These are phyloP conservation scores for Branchinecta lynchi DNA, from an alignment of 1,140 invertebrate genomes.

Conservation along the genomic window DNA sequence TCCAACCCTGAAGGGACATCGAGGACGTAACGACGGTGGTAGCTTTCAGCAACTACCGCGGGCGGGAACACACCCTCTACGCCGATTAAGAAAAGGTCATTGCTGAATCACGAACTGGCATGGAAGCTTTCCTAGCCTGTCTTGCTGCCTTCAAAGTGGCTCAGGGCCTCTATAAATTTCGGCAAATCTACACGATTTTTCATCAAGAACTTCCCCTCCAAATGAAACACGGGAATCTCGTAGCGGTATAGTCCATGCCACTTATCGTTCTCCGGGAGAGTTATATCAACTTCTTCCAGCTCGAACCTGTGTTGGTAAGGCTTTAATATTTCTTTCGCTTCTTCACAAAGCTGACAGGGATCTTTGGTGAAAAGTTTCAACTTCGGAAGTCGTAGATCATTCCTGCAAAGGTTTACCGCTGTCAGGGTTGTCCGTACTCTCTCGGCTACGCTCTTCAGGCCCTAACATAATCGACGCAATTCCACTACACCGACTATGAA, in stretches of 20 bases:
- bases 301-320: conserved; percentile 41
- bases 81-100: too few relatives aligned
- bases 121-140: too few relatives aligned
- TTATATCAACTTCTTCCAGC: conserved; percentile 59
- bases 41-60: too few relatives aligned
- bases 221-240: conserved; percentile 73
- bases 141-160: not conserved
- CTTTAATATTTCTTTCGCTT: conserved; percentile 50
- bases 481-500: too few relatives aligned
- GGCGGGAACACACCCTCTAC: too few relatives aligned
- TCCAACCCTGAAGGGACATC: too few relatives aligned
- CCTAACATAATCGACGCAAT: too few relatives aligned
- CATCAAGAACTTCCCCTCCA: conserved; percentile 65
- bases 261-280: conserved; percentile 47
- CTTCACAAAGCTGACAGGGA: conserved; percentile 62
- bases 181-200: conserved; percentile 52
- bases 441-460: too few relatives aligned
- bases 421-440: too few relatives aligned
- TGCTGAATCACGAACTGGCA: too few relatives aligned
- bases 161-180: not conserved
- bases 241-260: conserved; percentile 58
- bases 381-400: conserved; percentile 29
- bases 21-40: too few relatives aligned
- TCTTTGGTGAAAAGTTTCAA: conserved; percentile 67
- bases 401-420: not conserved